phyloP scores from a whole-genome alignment of 2,113 vertebrate species.

The Mesoclemmys tuberculata region DNA sequence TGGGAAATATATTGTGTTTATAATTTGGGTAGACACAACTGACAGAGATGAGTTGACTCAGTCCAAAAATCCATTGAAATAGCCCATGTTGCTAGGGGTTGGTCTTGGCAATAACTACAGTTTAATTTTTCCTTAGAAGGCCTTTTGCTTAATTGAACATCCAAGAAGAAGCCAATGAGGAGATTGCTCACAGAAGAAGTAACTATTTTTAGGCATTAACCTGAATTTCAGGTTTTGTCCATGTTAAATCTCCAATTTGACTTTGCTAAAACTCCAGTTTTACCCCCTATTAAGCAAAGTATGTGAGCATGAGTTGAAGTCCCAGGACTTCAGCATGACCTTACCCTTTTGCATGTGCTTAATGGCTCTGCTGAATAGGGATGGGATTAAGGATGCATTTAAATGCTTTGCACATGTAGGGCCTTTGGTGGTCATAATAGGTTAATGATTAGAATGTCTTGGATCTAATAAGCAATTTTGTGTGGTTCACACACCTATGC shows the following conservation, averaged over 20 bases:
- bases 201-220: slow-evolving; percentile 60
- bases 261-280: slow-evolving; percentile 32
- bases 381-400: background rate
- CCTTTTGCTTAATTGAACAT: slow-evolving; percentile 57
- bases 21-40: background rate
- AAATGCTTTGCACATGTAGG: background rate
- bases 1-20: background rate
- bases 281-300: background rate
- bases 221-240: slow-evolving; percentile 55
- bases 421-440: background rate
- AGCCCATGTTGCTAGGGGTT: background rate
- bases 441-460: background rate
- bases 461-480: background rate
- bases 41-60: background rate
- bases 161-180: slow-evolving; percentile 26
- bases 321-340: background rate
- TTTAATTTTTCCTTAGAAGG: slow-evolving; percentile 50
- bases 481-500: background rate
- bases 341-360: background rate
- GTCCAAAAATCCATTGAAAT: slow-evolving; percentile 21
- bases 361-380: background rate
- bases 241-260: slow-evolving; percentile 37
- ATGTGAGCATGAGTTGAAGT: background rate
- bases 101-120: slow-evolving; percentile 32
- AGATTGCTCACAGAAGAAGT: slow-evolving; percentile 21